phyloP scores from a whole-genome alignment of 2,888 invertebrate species.

The Heterodera filipjevi region DNA sequence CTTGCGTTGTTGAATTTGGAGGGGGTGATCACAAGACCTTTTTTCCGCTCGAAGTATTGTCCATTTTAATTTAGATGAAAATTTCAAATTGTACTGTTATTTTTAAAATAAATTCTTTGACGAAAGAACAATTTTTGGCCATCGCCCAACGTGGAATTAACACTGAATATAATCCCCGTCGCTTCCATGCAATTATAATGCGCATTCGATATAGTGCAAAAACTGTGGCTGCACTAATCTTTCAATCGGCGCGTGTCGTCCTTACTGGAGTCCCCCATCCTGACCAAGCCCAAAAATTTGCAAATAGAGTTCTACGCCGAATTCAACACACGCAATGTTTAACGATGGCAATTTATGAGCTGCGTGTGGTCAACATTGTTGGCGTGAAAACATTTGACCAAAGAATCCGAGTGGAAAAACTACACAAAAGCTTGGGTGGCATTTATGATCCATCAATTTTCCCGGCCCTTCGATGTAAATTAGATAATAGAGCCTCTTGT shows the following conservation, averaged over 20 bases:
- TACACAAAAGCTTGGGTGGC: neutral
- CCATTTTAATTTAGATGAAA: neutral
- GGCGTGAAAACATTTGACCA: neutral
- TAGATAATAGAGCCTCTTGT: neutral
- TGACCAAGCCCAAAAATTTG: neutral
- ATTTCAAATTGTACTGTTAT: constrained; percentile 18
- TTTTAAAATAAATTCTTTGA: constrained; percentile 11
- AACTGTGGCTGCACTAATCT: constrained; percentile 5
- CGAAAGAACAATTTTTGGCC: neutral
- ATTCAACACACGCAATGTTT: neutral
- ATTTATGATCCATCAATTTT: constrained; percentile 21
- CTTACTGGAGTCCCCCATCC: neutral
- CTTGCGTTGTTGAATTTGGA: constrained; percentile 13
- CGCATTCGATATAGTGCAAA: neutral
- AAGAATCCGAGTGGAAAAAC: neutral
- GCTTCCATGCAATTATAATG: constrained; percentile 17
- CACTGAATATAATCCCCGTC: constrained; percentile 14
- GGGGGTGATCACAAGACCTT: constrained; percentile 10
- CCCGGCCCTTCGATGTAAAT: constrained; percentile 16
- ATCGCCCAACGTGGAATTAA: constrained; percentile 14
- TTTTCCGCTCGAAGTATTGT: neutral
- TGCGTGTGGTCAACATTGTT: constrained; percentile 6
- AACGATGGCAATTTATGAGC: neutral
- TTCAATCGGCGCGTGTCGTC: neutral
- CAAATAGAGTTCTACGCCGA: neutral